These are phyloP conservation scores for Caenorhabditis becei DNA, from an alignment of 2,888 invertebrate species.

Conservation along the genomic window DNA sequence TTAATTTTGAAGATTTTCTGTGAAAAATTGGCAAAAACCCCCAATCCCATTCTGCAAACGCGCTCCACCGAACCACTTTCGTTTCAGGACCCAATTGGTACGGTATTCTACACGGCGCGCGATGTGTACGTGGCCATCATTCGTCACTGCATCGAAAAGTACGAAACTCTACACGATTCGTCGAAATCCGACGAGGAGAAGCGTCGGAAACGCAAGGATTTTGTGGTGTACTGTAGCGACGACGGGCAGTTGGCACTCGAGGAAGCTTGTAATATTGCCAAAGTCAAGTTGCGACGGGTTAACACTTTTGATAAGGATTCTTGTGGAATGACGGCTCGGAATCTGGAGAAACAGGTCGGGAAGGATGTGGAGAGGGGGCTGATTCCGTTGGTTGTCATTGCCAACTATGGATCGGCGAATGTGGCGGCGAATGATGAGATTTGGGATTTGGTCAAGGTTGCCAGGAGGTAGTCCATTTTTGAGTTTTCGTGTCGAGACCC, in stretches of 20 bases:
- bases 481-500: not conserved
- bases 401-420: conserved; percentile 49
- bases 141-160: conserved; percentile 18
- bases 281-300: conserved; percentile 49
- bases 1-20: no score
- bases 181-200: conserved; percentile 19
- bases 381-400: conserved; percentile 47
- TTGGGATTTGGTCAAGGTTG: conserved; percentile 35
- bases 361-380: conserved; percentile 49
- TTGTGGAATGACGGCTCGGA: conserved; percentile 38
- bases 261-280: conserved; percentile 40
- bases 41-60: no score
- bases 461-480: conserved; percentile 7
- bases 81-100: conserved; percentile 38
- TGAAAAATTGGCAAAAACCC: not conserved
- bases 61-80: no score
- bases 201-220: conserved; percentile 7
- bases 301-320: conserved; percentile 35
- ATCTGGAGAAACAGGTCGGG: conserved; percentile 52
- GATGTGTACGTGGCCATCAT: conserved; percentile 44
- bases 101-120: conserved; percentile 38
- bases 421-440: conserved; percentile 54
- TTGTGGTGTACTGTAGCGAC: conserved; percentile 57
- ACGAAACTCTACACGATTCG: conserved; percentile 8
- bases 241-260: conserved; percentile 41